Conservation (phyloP, 2,113 vertebrate genomes). For the Percina caprodes region DNA sequence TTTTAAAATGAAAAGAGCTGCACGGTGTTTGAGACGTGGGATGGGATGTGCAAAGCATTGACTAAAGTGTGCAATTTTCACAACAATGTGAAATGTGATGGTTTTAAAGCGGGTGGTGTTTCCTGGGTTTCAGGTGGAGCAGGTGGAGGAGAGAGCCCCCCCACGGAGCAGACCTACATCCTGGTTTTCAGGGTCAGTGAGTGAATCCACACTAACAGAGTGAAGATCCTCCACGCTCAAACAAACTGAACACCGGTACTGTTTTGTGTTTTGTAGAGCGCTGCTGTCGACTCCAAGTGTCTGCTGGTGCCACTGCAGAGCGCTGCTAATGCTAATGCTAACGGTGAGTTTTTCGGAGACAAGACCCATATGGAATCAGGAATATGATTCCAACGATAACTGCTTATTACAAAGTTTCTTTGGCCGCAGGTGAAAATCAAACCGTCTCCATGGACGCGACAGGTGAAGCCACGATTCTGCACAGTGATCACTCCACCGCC, state of each 20-base stretch:
- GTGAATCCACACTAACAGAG: not conserved
- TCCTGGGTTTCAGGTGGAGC: constrained; percentile 1
- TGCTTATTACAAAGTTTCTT: not conserved
- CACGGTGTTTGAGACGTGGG: too few species aligned
- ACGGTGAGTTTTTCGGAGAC: constrained; percentile 19
- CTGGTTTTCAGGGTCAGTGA: constrained; percentile 56
- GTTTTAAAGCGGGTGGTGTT: too few species aligned
- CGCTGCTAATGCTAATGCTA: not conserved
- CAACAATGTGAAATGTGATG: too few species aligned
- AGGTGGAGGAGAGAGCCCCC: not conserved
- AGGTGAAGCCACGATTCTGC: too few species aligned
- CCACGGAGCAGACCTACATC: constrained; percentile 32
- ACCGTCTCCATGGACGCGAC: not conserved
- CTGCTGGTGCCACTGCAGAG: constrained; percentile 22
- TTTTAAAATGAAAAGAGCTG: too few species aligned
- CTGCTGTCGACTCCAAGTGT: not conserved
- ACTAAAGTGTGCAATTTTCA: too few species aligned
- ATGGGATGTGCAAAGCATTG: too few species aligned
- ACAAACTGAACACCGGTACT: not conserved
- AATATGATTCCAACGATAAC: too few species aligned
- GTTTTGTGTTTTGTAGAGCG: constrained; percentile 21
- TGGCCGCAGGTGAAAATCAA: constrained; percentile 30
- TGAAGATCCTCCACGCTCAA: not conserved
- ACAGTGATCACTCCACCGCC: not conserved
- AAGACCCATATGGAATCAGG: not conserved